Evolutionary conservation across 2,113 vertebrate species (phyloP), one percentile per base, ranked within the genome.

Genomic region (Tautogolabrus adspersus): DNA sequence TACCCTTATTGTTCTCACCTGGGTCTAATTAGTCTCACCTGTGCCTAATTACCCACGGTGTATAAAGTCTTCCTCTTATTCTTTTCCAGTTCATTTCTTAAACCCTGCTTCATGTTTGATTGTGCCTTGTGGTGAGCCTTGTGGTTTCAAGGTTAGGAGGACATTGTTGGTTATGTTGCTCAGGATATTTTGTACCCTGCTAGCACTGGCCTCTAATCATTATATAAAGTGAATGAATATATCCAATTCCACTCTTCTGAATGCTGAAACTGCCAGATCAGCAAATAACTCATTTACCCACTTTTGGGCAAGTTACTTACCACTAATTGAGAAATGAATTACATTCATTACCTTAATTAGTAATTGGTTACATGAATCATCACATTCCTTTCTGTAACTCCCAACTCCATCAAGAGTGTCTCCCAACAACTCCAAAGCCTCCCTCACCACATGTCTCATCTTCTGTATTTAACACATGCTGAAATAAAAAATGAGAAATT

Each of bases 331-430:
- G 19, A 56, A 56, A 5, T 7, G 30, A 62, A 72, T n/a, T 42
- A 13, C 11, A 42, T 54, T 52, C 1, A 60, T 52, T 40, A 13
- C 19, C n/a, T 40, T 10, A 3, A 52, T 51, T 40, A 19, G n/a
- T 37, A 52, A 23, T 18, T 26, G n/a, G 70, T 72, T 54, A n/a
- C 21, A 62, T 62, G 26, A 52, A 26, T 62, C 34, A 61, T 54
- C 10, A 52, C 30, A 60, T 38, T 8, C 16, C 4, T 34, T 40
- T 26, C 46, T 0, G 5, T 42, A 23, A 18, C 22, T 47, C 22
- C 22, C 1, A 42, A 15, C 37, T 23, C 65, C 13, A 40, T 23
- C 21, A 23, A 22, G 18, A 42, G 5, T 40, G 13, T 42, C 51
- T 38, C 13, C 47, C 47, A 18, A 49, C 47, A 19, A 49, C 64